These are phyloP conservation scores for Neoaliturus tenellus DNA, from an alignment of 2,888 invertebrate species.

Conservation along the genomic window DNA sequence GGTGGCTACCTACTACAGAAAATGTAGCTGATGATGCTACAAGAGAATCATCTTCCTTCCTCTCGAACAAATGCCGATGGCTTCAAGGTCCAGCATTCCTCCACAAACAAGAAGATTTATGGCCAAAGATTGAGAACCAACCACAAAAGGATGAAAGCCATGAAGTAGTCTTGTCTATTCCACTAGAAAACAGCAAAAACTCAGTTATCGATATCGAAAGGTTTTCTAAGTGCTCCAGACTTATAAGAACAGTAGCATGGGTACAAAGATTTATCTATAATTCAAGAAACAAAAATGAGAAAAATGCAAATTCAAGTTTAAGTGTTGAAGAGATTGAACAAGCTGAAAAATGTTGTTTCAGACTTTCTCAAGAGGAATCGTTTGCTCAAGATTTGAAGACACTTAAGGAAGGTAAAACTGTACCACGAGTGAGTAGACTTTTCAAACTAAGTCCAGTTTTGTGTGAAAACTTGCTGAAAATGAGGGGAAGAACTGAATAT, in stretches of 20 bases:
- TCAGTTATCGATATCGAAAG: background rate
- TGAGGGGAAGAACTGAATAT: too few species aligned
- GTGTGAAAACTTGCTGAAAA: too few species aligned
- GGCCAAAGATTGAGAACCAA: background rate
- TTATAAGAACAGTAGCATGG: background rate
- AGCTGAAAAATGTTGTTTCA: background rate
- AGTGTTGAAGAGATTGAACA: background rate
- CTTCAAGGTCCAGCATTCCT: background rate
- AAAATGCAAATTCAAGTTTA: background rate
- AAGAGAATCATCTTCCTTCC: background rate
- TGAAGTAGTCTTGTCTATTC: background rate
- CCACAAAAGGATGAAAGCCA: background rate
- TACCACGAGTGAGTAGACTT: too few species aligned
- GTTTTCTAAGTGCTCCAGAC: background rate
- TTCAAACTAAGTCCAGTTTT: too few species aligned
- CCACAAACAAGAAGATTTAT: background rate
- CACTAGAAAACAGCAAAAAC: background rate
- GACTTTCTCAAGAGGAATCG: too few species aligned
- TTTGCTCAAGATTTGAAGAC: too few species aligned
- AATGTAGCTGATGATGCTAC: slow-evolving; percentile 2
- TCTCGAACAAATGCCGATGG: background rate
- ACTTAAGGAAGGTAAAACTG: too few species aligned
- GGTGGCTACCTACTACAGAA: background rate
- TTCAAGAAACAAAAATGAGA: background rate
- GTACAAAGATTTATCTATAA: slow-evolving; percentile 9